Conservation (phyloP, 2,113 vertebrate species). For the Reinhardtius hippoglossoides region DNA sequence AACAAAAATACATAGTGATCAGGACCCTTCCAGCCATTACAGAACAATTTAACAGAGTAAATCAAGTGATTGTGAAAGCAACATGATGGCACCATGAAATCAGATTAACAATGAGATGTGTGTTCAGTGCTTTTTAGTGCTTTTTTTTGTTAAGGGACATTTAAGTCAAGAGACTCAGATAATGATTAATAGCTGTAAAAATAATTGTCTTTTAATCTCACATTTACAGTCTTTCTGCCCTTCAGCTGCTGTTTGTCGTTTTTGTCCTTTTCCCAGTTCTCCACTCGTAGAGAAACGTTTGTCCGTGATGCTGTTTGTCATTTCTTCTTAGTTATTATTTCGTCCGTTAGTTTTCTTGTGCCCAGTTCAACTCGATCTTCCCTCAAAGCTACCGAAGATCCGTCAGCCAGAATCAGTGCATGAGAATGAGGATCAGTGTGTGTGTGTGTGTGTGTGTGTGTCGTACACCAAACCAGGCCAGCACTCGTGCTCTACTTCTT, state of each 20-base stretch:
- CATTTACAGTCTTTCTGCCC: conserved; percentile 15
- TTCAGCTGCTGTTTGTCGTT: background rate
- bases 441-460: conserved; percentile 1
- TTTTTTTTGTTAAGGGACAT: conserved; percentile 41
- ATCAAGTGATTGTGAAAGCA: conserved; percentile 18
- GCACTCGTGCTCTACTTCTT: conserved; percentile 60
- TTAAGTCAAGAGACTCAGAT: conserved; percentile 48
- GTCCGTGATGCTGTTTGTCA: conserved; percentile 21
- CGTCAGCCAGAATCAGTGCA: conserved; percentile 32
- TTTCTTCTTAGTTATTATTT: background rate
- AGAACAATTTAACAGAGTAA: background rate
- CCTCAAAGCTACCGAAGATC: conserved; percentile 35
- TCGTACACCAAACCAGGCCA: conserved; percentile 57
- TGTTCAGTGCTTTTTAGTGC: conserved; percentile 61
- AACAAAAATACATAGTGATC: conserved; percentile 1
- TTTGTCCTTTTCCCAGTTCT: conserved; percentile 5
- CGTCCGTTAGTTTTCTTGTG: conserved; percentile 16
- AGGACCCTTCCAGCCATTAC: background rate
- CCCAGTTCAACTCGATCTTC: conserved; percentile 34
- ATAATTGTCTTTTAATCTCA: conserved; percentile 65
- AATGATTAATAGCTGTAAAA: conserved; percentile 65
- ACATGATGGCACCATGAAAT: conserved; percentile 6
- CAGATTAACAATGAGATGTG: conserved; percentile 33
- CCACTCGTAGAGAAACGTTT: background rate
- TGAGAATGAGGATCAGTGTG: conserved; percentile 31